Evolutionary conservation across 2,888 invertebrate genomes (phyloP).

Genomic region (Pseudococcus longispinus): DNA sequence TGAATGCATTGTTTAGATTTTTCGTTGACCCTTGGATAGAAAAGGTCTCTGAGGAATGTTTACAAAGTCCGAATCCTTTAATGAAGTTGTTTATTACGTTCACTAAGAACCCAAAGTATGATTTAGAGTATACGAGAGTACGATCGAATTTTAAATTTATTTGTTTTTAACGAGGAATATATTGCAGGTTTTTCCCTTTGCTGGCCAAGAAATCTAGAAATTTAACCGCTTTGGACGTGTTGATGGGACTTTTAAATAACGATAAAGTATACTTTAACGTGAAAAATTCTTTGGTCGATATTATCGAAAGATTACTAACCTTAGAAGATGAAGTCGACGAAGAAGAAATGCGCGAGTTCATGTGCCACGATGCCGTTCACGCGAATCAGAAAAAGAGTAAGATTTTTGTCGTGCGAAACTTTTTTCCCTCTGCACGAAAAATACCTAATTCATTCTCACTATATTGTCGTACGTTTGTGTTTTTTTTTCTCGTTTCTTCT

Average conservation of each 20-base stretch:
- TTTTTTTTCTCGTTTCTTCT: too few species aligned
- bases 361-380: background rate
- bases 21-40: conserved; percentile 82
- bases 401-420: background rate
- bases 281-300: conserved; percentile 73
- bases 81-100: conserved; percentile 81
- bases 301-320: conserved; percentile 77
- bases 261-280: conserved; percentile 74
- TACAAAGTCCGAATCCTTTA: conserved; percentile 82
- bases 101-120: conserved; percentile 76
- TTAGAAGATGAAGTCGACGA: conserved; percentile 69
- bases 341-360: conserved; percentile 8
- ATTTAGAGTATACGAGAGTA: background rate
- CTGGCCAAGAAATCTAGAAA: conserved; percentile 68
- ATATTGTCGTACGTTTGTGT: too few species aligned
- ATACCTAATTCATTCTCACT: too few species aligned
- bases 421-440: background rate
- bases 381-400: background rate
- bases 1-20: conserved; percentile 68
- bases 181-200: conserved; percentile 70
- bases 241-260: conserved; percentile 76
- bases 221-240: conserved; percentile 68
- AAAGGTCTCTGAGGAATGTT: conserved; percentile 81
- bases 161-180: conserved; percentile 50
- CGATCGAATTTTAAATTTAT: background rate